Conservation (phyloP, 2,797 vertebrate species). For the Rhinophrynus dorsalis region DNA sequence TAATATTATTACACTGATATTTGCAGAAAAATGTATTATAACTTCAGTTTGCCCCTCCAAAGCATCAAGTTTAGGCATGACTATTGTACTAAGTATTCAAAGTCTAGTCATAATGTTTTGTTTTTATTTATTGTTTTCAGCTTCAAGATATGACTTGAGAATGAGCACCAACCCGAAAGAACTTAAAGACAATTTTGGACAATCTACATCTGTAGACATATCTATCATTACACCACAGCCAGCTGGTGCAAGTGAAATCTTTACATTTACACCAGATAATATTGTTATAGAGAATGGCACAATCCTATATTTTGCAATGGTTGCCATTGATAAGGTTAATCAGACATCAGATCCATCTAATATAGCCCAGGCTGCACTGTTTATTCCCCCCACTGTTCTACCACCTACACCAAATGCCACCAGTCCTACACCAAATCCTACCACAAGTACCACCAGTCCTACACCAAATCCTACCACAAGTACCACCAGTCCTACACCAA, state of each 20-base stretch:
- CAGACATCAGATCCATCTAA: conserved; percentile 62
- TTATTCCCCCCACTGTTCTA: conserved; percentile 34
- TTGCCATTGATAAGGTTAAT: conserved; percentile 51
- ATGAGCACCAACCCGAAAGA: conserved; percentile 54
- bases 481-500: too few relatives aligned
- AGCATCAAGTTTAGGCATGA: too few relatives aligned
- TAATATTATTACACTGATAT: too few relatives aligned
- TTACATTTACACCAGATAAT: conserved; percentile 55
- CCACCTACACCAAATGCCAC: too few relatives aligned
- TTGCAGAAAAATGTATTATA: too few relatives aligned
- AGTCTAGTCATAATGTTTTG: too few relatives aligned
- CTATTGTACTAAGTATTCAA: too few relatives aligned
- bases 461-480: neutral
- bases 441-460: too few relatives aligned
- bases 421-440: too few relatives aligned
- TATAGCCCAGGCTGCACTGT: conserved; percentile 54
- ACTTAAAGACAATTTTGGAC: conserved; percentile 59
- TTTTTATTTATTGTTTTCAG: conserved; percentile 55
- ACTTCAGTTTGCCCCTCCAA: too few relatives aligned
- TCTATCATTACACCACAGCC: conserved; percentile 53
- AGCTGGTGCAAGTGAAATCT: conserved; percentile 57
- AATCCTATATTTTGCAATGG: conserved; percentile 60
- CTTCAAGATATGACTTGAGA: conserved; percentile 65
- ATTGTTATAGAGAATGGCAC: conserved; percentile 46
- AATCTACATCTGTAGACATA: conserved; percentile 53